Percentiles rank a stretch among this genome's conserved stretches.
phyloP scores from a whole-genome alignment of 2,113 vertebrate species.

The Butorides virescens region DNA sequence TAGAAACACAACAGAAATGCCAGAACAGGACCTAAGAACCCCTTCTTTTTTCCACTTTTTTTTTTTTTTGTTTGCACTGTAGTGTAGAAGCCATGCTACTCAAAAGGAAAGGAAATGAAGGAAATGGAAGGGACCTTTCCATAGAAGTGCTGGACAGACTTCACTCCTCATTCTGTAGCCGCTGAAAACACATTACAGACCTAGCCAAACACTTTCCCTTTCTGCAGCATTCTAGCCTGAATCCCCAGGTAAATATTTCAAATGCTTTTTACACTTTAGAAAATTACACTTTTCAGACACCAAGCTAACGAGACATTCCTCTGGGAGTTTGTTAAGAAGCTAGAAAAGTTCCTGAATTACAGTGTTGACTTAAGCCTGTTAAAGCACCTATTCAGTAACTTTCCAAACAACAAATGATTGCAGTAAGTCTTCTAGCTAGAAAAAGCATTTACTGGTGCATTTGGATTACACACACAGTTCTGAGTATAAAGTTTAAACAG shows the following conservation, averaged over 20 bases:
- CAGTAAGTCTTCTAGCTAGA: not conserved
- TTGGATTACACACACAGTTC: not conserved
- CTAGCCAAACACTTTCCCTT: not conserved
- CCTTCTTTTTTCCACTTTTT: not conserved
- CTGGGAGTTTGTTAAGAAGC: not conserved
- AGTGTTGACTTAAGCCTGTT: not conserved
- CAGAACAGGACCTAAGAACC: not conserved
- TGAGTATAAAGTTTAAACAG: not conserved
- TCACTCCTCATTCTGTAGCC: not conserved
- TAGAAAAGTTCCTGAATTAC: not conserved
- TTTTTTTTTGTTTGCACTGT: not conserved
- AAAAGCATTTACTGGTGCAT: not conserved
- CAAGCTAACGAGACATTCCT: slow-evolving; percentile 1
- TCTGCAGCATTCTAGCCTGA: not conserved
- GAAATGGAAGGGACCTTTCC: not conserved
- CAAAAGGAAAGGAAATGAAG: not conserved
- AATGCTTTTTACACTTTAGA: not conserved
- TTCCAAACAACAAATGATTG: not conserved
- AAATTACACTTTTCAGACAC: not conserved
- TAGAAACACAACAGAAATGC: not conserved
- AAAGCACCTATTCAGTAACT: not conserved
- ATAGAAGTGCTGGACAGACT: not conserved
- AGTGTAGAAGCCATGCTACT: not conserved
- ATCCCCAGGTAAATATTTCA: not conserved
- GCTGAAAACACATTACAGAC: not conserved